Evolutionary conservation across 1,140 invertebrate species (phyloP).

Genomic region (Pararge aegeria): DNA sequence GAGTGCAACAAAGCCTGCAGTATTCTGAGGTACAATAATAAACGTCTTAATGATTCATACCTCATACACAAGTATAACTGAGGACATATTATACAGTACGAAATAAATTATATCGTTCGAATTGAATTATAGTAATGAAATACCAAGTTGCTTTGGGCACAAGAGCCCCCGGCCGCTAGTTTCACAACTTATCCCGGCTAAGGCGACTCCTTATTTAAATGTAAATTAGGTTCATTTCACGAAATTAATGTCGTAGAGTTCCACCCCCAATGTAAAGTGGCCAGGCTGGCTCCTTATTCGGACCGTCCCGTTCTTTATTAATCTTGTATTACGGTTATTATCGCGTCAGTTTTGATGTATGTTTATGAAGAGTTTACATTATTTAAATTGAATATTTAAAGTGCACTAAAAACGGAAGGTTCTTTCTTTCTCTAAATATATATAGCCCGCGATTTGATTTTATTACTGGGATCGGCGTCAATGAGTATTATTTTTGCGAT

Average conservation of each 20-base stretch:
- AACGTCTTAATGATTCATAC: conserved; percentile 34
- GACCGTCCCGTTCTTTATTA: conserved; percentile 37
- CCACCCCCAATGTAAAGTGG: conserved; percentile 61
- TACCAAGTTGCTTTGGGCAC: conserved; percentile 67
- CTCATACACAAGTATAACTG: conserved; percentile 28
- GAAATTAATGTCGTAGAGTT: conserved; percentile 88
- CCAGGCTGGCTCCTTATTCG: conserved; percentile 34
- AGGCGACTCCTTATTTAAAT: conserved; percentile 90
- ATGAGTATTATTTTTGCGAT: no score
- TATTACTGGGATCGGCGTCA: no score
- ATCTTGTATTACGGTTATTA: conserved; percentile 30
- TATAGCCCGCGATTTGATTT: no score
- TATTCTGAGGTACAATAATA: conserved; percentile 19
- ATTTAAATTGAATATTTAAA: neutral
- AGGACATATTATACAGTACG: conserved; percentile 38
- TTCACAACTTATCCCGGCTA: conserved; percentile 78
- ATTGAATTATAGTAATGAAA: conserved; percentile 79
- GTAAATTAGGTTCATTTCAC: conserved; percentile 93
- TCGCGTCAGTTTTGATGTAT: conserved; percentile 21
- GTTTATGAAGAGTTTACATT: conserved; percentile 29
- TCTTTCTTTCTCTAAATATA: no score
- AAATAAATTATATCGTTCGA: conserved; percentile 58
- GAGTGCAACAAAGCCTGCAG: conserved; percentile 13
- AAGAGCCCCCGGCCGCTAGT: conserved; percentile 71
- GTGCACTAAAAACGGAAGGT: no score